Evolutionary conservation across 2,113 vertebrate genomes (phyloP), one percentile per base, ranked within the genome.

Genomic region (Sylvietta virens): DNA sequence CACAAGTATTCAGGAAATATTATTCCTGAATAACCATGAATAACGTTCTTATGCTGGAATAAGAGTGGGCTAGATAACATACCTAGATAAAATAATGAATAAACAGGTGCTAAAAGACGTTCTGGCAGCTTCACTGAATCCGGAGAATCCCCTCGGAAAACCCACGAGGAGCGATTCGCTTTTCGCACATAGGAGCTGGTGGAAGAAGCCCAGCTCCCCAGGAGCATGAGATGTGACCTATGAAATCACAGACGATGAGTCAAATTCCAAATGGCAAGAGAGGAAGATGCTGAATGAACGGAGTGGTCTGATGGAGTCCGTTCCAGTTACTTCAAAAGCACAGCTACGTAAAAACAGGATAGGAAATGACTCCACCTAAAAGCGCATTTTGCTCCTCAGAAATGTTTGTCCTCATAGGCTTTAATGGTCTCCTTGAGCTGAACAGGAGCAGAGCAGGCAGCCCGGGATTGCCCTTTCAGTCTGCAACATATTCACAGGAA

Each of bases 1-100:
- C 58, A 23, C 42, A 93, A 94, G 64, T 56, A 69, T 83, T 93
- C 67, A 81, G 88, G 86, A 94, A 93, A 90, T 83, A 94, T 88
- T 94, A 83, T 81, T 94, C 62, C 79, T 53, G 33, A 94, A 80
- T 42, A 93, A 91, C 24, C 16, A 4, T 23, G 31, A 60, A 23
- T 45, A 37, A 33, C 61, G 33, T 60, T 60, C 66, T 93, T 85
- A 37, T 39, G 22, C 45, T 70, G 37, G 66, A 92, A 66, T 8
- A 42, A 82, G 66, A 79, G 73, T 39, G 62, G 13, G 16, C 53
- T 88, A 57, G 81, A 65, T 61, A 76, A 37, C 15, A 31, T 21
- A 40, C 3, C 19, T 51, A 58, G 66, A 57, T 65, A 60, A 92
- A 89, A 87, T 10, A 65, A 54, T 15, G 48, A 90, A 83, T 69